Base-by-base conservation (phyloP, 1,140 invertebrate species). In the Patella vulgata region DNA sequence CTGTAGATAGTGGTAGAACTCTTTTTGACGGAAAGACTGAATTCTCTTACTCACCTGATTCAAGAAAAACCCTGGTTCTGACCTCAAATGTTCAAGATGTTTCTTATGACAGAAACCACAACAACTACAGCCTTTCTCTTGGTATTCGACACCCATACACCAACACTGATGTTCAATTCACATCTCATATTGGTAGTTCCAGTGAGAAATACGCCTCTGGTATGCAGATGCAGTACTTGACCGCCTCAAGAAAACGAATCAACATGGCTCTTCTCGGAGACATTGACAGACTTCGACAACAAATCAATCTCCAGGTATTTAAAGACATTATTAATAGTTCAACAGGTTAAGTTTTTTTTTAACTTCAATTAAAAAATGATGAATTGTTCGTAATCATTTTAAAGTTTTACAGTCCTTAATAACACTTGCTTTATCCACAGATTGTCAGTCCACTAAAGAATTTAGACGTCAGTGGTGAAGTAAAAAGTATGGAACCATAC, bases 31-130 rank as follows among this genome's bases (percentile, higher is more conserved):
- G 74, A 0, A 75, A 73, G 44, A 69, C 81, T 0, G 73, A 83
- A 52, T 65, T 85, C 12, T 68, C 68, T n/a, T 77, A 77, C 42
- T 75, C 80, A 6, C 69, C 66, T 14, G 75, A 83, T 43, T 57
- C 60, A 12, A 56, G 64, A 21, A 71, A 82, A 31, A 70, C 68
- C 4, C 53, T 85, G 27, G 67, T 75, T 3, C 27, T 86, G 2
- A 57, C 66, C 4, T 68, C 78, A 17, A 70, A 73, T 28, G 19
- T 82, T 8, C 74, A 71, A 31, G 75, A 79, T 31, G 68, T 63
- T 28, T 61, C 73, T 62, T 63, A 33, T 56, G 65, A 63, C 0
- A 31, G 28, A 56, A 63, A 68, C 30, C 5, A 56, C 71, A 27
- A 59, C 14, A 74, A 76, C 40, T 80, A 82, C 65, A 71, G 64